Evolutionary conservation across 1,140 invertebrate species (phyloP).

Genomic region (Aplysia californica): DNA sequence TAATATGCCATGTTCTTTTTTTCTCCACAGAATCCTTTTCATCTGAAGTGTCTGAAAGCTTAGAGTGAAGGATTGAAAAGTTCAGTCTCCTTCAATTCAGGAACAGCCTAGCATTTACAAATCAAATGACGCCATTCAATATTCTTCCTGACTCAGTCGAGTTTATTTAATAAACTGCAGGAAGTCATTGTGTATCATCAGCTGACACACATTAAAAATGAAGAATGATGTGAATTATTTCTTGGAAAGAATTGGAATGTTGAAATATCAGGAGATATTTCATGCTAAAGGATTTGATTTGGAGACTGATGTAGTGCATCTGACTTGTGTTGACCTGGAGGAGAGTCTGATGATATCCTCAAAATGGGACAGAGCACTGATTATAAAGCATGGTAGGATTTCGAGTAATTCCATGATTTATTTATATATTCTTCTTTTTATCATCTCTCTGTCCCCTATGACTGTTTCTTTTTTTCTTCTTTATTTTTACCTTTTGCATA

Average conservation of each 20-base stretch:
- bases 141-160: too few relatives aligned
- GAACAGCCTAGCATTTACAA: too few relatives aligned
- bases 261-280: constrained; percentile 55
- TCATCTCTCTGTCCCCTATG: background rate
- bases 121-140: too few relatives aligned
- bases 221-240: constrained; percentile 50
- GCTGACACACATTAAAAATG: too few relatives aligned
- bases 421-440: background rate
- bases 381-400: constrained; percentile 6
- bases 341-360: background rate
- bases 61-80: too few relatives aligned
- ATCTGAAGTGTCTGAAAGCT: too few relatives aligned
- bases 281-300: constrained; percentile 55
- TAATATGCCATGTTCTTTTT: too few relatives aligned
- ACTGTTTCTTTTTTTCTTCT: background rate
- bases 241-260: constrained; percentile 48
- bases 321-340: constrained; percentile 47
- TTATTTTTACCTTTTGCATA: background rate
- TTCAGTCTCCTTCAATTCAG: too few relatives aligned
- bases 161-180: too few relatives aligned
- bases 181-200: too few relatives aligned
- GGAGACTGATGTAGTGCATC: constrained; percentile 48
- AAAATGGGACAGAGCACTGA: background rate
- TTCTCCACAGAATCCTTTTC: too few relatives aligned
- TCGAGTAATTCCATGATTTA: background rate